Percentiles rank a stretch among this genome's conserved stretches.
phyloP scores from a whole-genome alignment of 2,113 vertebrate genomes.

The Paratilapia polleni region DNA sequence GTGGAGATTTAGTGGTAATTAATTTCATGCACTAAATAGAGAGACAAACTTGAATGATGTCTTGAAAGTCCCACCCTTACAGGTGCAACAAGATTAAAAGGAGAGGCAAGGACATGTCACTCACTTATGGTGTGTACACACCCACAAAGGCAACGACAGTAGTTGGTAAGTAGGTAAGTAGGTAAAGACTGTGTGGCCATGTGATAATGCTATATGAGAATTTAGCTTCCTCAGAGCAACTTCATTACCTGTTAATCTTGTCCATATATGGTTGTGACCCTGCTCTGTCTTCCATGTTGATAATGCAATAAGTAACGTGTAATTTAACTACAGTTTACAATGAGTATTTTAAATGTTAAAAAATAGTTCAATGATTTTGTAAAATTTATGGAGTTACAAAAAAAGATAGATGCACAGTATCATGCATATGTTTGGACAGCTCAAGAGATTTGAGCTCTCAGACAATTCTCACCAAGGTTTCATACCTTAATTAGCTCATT shows the following conservation, averaged over 20 bases:
- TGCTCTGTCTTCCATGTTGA: not conserved
- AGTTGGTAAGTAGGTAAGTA: too few species aligned
- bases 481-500: not conserved
- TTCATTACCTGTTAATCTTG: not conserved
- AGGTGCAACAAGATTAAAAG: slow-evolving; percentile 21
- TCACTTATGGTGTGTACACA: not conserved
- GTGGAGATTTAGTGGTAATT: not conserved
- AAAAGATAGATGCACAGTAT: too few species aligned
- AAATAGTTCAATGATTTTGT: not conserved
- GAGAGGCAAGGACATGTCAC: not conserved
- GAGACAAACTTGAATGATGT: not conserved
- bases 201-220: not conserved
- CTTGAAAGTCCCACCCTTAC: not conserved
- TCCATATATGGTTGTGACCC: not conserved
- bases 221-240: not conserved
- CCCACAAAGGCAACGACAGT: slow-evolving; percentile 7
- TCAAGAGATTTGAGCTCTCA: too few species aligned
- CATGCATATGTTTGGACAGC: not conserved
- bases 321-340: too few species aligned
- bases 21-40: not conserved
- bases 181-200: not conserved
- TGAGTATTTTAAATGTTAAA: too few species aligned
- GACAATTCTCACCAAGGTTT: not conserved
- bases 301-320: too few species aligned
- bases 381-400: not conserved